Percentiles rank a stretch among this genome's conserved stretches.
These are phyloP conservation scores for Micromesistius poutassou DNA, from an alignment of 2,797 vertebrate species.

Conservation along the genomic window DNA sequence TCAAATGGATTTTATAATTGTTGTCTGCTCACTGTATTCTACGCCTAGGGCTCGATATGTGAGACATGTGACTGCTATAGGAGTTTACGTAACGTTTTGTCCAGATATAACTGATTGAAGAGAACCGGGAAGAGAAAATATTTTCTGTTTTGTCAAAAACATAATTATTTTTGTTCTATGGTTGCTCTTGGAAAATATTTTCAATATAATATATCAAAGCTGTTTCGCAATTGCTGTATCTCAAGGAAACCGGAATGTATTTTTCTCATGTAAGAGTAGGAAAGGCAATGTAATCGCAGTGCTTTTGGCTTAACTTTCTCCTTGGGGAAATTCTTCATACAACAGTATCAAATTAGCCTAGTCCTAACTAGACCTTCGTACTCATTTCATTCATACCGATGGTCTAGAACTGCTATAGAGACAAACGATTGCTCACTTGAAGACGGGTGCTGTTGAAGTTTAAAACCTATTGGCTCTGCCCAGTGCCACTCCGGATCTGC, in stretches of 20 bases:
- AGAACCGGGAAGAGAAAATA: no score
- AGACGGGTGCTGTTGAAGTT: no score
- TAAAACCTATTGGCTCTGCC: no score
- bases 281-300: neutral
- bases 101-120: constrained; percentile 13
- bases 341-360: neutral
- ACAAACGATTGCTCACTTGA: no score
- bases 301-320: neutral
- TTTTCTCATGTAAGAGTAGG: neutral
- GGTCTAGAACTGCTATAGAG: no score
- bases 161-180: neutral
- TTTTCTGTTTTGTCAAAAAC: no score
- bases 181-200: neutral
- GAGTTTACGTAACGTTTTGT: constrained; percentile 3
- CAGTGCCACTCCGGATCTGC: no score
- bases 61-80: neutral
- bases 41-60: neutral
- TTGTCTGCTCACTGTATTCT: neutral
- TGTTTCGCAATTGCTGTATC: neutral
- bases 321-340: neutral
- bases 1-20: neutral
- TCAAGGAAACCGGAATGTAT: neutral
- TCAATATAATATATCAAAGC: neutral
- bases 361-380: no score
- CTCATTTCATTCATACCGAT: no score